phyloP scores from a whole-genome alignment of 2,113 vertebrate genomes.

The Oryzias celebensis region DNA sequence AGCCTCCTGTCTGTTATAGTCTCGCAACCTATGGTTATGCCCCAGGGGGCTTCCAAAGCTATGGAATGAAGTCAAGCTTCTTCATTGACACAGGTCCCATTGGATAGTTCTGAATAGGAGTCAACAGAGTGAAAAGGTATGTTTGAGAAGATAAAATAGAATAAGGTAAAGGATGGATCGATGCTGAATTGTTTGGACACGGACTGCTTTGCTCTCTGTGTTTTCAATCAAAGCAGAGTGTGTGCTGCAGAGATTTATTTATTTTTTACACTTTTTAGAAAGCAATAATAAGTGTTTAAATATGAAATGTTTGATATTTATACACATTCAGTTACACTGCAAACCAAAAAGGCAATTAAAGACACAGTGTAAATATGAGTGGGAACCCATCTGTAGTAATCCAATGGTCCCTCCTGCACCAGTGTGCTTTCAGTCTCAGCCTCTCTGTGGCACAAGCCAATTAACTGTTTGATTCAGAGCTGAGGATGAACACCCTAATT shows the following conservation, averaged over 20 bases:
- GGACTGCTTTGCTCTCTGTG: conserved; percentile 62
- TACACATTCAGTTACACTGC: conserved; percentile 45
- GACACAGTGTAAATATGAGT: conserved; percentile 63
- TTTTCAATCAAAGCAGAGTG: conserved; percentile 64
- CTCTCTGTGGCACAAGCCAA: conserved; percentile 75
- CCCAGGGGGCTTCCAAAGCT: conserved; percentile 67
- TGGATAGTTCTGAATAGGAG: conserved; percentile 78
- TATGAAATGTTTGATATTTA: conserved; percentile 52
- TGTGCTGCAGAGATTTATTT: conserved; percentile 63
- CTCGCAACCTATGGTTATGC: conserved; percentile 68
- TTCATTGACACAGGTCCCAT: conserved; percentile 70
- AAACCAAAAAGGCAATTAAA: conserved; percentile 61
- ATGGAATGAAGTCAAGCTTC: conserved; percentile 77
- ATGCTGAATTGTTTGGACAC: conserved; percentile 67
- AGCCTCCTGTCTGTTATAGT: conserved; percentile 76
- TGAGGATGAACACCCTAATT: conserved; percentile 68
- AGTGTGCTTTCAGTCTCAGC: conserved; percentile 40
- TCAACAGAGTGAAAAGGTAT: conserved; percentile 76
- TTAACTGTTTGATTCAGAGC: conserved; percentile 70
- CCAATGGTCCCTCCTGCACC: conserved; percentile 62
- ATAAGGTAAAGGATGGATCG: conserved; percentile 70
- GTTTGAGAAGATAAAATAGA: conserved; percentile 73
- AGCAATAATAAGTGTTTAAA: conserved; percentile 66
- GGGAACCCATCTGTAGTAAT: conserved; percentile 63
- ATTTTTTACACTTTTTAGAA: conserved; percentile 58